Evolutionary conservation across 1,140 invertebrate genomes (phyloP).

Genomic region (Zelostemma sp.): DNA sequence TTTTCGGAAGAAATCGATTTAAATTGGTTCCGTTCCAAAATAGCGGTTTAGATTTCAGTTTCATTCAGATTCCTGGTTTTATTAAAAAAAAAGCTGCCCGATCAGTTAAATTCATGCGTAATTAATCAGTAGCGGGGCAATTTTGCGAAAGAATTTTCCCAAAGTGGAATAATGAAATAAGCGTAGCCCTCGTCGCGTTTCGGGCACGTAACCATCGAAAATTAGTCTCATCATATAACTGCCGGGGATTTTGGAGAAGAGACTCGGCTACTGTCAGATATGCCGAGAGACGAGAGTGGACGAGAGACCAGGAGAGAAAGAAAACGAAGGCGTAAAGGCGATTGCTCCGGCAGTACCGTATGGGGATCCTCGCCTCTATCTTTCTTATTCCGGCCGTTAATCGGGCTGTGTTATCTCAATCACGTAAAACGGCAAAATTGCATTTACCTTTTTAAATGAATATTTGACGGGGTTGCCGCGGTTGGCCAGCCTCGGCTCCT

Average conservation of each 20-base stretch:
- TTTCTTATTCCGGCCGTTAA: conserved; percentile 60
- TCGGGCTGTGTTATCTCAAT: conserved; percentile 71
- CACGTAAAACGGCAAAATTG: conserved; percentile 72
- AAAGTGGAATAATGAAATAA: conserved; percentile 5
- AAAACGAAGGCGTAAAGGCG: conserved; percentile 21
- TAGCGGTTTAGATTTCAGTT: no score
- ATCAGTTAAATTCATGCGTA: no score
- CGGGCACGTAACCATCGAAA: conserved; percentile 16
- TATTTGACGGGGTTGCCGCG: conserved; percentile 66
- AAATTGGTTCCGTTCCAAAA: no score
- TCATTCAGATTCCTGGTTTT: no score
- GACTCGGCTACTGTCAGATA: conserved; percentile 63
- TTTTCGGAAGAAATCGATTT: no score
- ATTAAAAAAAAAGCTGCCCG: no score
- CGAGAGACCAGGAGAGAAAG: conserved; percentile 16
- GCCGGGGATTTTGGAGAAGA: conserved; percentile 46
- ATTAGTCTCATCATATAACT: conserved; percentile 27
- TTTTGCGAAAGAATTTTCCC: neutral
- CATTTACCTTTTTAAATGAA: conserved; percentile 73
- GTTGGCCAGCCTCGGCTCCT: conserved; percentile 50
- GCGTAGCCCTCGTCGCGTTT: neutral
- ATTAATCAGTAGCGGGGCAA: neutral
- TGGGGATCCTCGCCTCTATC: conserved; percentile 32
- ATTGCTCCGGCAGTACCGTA: conserved; percentile 15
- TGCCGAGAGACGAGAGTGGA: conserved; percentile 4